A percentile compares a stretch with the other conserved stretches of the same genome.
These are phyloP conservation scores for Monoplex corrugatus DNA, from an alignment of 2,888 invertebrate species.

Conservation along the genomic window DNA sequence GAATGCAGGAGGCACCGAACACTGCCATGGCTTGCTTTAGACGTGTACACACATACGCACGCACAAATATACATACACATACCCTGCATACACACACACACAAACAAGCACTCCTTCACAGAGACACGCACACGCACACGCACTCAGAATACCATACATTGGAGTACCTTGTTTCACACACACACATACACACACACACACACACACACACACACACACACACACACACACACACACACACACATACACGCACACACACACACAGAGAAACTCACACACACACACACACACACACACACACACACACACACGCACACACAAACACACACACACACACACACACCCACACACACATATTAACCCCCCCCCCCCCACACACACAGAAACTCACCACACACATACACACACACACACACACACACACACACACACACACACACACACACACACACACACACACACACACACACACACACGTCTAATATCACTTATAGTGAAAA, in stretches of 20 bases:
- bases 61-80: not conserved
- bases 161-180: not conserved
- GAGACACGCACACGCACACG: no score
- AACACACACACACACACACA: no score
- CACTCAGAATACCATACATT: no score
- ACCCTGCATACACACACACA: no score
- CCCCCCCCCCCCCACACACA: no score
- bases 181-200: not conserved
- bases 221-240: constrained; percentile 1
- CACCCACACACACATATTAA: no score
- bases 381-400: no score
- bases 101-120: no score
- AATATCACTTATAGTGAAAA: no score
- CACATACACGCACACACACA: not conserved
- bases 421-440: not conserved
- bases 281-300: not conserved
- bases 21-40: not conserved
- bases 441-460: no score
- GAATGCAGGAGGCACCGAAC: not conserved
- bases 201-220: constrained; percentile 1
- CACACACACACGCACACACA: not conserved
- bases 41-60: not conserved
- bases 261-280: no score
- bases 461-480: no score
- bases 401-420: not conserved